Conservation (phyloP, 2,113 vertebrate species). For the Antigone vipio region DNA sequence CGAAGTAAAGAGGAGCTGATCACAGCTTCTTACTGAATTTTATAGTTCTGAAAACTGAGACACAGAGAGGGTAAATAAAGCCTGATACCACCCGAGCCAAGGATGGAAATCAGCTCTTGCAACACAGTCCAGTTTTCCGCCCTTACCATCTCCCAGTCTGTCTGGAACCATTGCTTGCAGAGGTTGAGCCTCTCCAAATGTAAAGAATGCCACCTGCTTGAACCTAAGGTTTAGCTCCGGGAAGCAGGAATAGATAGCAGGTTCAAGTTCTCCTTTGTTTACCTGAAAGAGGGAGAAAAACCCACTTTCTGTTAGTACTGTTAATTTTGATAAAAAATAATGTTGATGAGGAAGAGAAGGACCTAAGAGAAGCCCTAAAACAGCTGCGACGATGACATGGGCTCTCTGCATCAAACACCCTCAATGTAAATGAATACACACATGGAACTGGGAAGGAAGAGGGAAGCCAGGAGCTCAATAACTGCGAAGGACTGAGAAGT, state of each 20-base stretch:
- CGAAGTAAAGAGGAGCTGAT: neutral
- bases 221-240: neutral
- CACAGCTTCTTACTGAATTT: neutral
- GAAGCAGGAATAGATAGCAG: neutral
- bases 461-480: neutral
- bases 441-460: neutral
- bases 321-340: neutral
- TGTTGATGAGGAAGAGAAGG: neutral
- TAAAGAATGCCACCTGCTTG: neutral
- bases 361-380: neutral
- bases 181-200: neutral
- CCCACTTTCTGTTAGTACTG: neutral
- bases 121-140: neutral
- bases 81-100: neutral
- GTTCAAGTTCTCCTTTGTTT: neutral
- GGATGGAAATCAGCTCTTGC: neutral
- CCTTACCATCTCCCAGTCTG: neutral
- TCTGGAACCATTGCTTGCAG: neutral
- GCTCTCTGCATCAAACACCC: neutral
- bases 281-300: rapidly evolving
- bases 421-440: neutral
- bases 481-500: neutral
- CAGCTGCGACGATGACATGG: neutral
- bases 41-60: neutral
- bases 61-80: neutral